A percentile compares a stretch with the other conserved stretches of the same genome.
Evolutionary conservation across 1,140 invertebrate genomes (phyloP).

Genomic region (Cyrtorhinus lividipennis): DNA sequence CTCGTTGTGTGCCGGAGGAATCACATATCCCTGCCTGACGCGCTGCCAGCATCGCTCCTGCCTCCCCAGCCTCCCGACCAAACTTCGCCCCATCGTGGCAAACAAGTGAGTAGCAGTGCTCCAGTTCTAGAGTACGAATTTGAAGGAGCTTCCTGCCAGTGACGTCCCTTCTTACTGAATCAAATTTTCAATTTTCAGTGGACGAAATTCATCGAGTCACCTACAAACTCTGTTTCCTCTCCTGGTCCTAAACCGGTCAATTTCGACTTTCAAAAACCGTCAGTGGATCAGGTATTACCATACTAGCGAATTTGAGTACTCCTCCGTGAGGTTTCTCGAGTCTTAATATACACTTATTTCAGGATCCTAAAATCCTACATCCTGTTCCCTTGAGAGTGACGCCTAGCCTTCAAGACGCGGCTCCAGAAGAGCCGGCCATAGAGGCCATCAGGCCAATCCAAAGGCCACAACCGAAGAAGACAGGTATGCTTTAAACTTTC

Average conservation of each 20-base stretch:
- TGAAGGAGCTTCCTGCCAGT: too few relatives aligned
- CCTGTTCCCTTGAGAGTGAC: slow-evolving; percentile 79
- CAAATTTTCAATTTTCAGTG: slow-evolving; percentile 41
- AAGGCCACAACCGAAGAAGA: slow-evolving; percentile 55
- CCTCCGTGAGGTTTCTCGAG: too few relatives aligned
- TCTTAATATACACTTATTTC: too few relatives aligned
- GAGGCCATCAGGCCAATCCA: slow-evolving; percentile 44
- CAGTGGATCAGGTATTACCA: slow-evolving; percentile 53
- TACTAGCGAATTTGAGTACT: slow-evolving; percentile 20
- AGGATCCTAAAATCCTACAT: slow-evolving; percentile 85
- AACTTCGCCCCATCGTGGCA: slow-evolving; percentile 28
- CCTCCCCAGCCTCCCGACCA: slow-evolving; percentile 24
- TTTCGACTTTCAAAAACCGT: slow-evolving; percentile 86
- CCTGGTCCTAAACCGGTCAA: slow-evolving; percentile 84
- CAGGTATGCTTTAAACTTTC: too few relatives aligned
- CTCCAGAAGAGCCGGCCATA: slow-evolving; percentile 27
- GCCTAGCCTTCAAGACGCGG: slow-evolving; percentile 37
- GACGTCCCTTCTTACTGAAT: too few relatives aligned
- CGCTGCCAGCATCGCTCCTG: slow-evolving; percentile 59
- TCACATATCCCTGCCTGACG: slow-evolving; percentile 64
- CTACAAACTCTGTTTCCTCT: slow-evolving; percentile 74
- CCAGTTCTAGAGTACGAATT: too few relatives aligned
- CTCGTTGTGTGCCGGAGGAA: slow-evolving; percentile 76
- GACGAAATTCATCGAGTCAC: slow-evolving; percentile 87
- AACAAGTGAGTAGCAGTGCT: too few relatives aligned